These are phyloP conservation scores for Bugula neritina DNA, from an alignment of 2,888 invertebrate species.

Conservation along the genomic window DNA sequence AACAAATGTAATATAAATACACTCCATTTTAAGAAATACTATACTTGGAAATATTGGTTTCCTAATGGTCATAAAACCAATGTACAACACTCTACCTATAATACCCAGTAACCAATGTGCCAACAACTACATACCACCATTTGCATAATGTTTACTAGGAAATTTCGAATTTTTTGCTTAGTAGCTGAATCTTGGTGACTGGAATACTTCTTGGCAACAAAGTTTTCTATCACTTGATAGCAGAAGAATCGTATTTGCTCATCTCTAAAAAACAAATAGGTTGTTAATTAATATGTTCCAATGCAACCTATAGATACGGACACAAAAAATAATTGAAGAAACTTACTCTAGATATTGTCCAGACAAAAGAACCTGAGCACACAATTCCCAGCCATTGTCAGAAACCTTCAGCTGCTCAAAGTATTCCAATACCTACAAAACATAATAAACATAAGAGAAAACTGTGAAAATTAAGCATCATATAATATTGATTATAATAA, in stretches of 20 bases:
- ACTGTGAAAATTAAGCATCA: too few relatives aligned
- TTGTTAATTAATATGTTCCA: neutral
- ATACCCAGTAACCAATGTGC: too few relatives aligned
- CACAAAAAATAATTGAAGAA: neutral
- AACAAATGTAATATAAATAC: too few relatives aligned
- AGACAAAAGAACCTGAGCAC: slow-evolving; percentile 50
- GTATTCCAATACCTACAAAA: slow-evolving; percentile 52
- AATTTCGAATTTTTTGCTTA: slow-evolving; percentile 23
- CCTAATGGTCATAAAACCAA: too few relatives aligned
- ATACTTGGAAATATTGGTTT: too few relatives aligned
- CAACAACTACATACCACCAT: neutral
- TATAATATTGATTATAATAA: too few relatives aligned
- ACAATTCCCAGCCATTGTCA: slow-evolving; percentile 55
- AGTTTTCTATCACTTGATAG: slow-evolving; percentile 56
- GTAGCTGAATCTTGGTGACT: slow-evolving; percentile 6
- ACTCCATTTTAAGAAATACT: too few relatives aligned
- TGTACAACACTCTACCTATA: too few relatives aligned
- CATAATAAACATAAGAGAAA: too few relatives aligned
- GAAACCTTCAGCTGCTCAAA: slow-evolving; percentile 56
- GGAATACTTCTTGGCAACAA: slow-evolving; percentile 53
- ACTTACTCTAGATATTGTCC: slow-evolving; percentile 42
- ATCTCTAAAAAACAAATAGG: slow-evolving; percentile 40
- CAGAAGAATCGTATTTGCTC: slow-evolving; percentile 56
- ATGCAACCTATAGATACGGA: neutral
- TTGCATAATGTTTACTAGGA: slow-evolving; percentile 2